Evolutionary conservation across 1,140 invertebrate genomes (phyloP).

Genomic region (Pachyrhynchus sulphureomaculatus): DNA sequence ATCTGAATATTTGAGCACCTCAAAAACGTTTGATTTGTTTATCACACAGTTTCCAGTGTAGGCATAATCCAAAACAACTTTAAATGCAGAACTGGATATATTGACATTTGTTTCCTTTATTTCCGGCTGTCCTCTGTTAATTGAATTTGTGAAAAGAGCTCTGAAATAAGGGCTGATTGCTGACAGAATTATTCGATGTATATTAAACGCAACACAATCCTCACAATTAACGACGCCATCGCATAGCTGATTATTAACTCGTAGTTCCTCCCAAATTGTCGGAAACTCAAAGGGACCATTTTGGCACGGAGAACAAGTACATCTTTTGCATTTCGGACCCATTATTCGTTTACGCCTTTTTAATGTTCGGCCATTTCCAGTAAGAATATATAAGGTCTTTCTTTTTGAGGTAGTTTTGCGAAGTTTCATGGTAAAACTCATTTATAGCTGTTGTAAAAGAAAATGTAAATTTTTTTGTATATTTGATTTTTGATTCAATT

Average conservation of each 20-base stretch:
- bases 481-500: too few species aligned
- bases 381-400: background rate
- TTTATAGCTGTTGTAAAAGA: background rate
- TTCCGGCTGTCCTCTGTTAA: constrained; percentile 57
- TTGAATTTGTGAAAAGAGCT: constrained; percentile 63
- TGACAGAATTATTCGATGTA: constrained; percentile 66
- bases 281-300: constrained; percentile 56
- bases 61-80: constrained; percentile 64
- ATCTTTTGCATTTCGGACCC: background rate
- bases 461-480: too few species aligned
- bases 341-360: background rate
- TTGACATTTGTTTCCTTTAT: constrained; percentile 56
- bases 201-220: constrained; percentile 62
- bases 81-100: constrained; percentile 54
- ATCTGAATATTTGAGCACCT: constrained; percentile 61
- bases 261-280: constrained; percentile 63
- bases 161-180: constrained; percentile 69
- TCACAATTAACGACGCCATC: constrained; percentile 60
- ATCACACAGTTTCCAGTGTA: constrained; percentile 65
- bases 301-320: background rate
- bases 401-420: background rate
- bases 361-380: background rate
- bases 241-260: constrained; percentile 60
- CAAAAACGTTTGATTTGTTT: constrained; percentile 61
- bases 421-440: constrained; percentile 10